These are phyloP conservation scores for Euleptes europaea DNA, from an alignment of 2,113 vertebrate species.

Conservation along the genomic window DNA sequence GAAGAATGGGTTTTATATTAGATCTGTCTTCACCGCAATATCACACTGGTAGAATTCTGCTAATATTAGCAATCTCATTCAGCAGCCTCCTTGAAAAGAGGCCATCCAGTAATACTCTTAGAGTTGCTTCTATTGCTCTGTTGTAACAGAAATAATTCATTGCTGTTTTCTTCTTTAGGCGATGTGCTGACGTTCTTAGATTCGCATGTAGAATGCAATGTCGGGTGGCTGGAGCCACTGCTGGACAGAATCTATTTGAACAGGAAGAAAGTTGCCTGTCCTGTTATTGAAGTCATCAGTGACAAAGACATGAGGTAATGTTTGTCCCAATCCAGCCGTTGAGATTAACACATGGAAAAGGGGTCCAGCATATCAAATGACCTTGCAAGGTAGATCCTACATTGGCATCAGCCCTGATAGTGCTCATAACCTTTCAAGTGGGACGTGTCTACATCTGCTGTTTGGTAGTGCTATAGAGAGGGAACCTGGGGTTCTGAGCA, in stretches of 20 bases:
- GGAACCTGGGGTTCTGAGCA: too few species aligned
- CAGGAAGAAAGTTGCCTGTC: conserved; percentile 89
- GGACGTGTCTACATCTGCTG: neutral
- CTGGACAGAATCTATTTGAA: conserved; percentile 86
- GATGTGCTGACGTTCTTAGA: conserved; percentile 94
- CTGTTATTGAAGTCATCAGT: conserved; percentile 96
- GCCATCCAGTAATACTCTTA: neutral
- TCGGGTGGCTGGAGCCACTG: conserved; percentile 97
- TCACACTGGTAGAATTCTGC: neutral
- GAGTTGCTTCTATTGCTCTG: neutral
- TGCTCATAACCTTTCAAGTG: neutral
- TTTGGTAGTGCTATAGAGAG: too few species aligned
- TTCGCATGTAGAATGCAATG: conserved; percentile 95
- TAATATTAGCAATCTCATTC: neutral
- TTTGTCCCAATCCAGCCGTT: neutral
- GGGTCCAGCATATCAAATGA: too few species aligned
- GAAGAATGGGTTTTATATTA: neutral
- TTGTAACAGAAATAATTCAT: neutral
- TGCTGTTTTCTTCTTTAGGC: conserved; percentile 69
- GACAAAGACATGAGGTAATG: conserved; percentile 95
- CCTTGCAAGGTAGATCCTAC: neutral
- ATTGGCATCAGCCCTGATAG: neutral
- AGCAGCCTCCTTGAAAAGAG: neutral
- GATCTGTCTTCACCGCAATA: neutral
- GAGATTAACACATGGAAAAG: neutral